Evolutionary conservation across 2,113 vertebrate species (phyloP), one percentile per base, ranked within the genome.

Genomic region (Aegithalos caudatus): DNA sequence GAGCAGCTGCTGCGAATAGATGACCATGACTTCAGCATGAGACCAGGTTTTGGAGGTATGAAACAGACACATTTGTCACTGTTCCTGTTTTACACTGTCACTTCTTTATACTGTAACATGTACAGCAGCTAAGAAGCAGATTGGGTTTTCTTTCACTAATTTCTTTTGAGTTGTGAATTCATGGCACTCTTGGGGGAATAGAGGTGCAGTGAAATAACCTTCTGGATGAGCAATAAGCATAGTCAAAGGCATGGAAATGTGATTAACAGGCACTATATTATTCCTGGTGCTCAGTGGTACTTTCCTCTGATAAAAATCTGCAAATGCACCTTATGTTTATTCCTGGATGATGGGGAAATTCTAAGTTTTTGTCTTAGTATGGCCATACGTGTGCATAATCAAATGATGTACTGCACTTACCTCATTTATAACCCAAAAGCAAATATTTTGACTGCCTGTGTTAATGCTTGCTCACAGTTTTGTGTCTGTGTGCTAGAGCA

Each of bases 1-100:
- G 99, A 99, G 92, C 99, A 99, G 92, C 98, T 99, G 79, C 98
- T 99, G 92, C 98, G 99, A 97, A 99, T 99, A 98, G 99, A 99
- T 0, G 99, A 99, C 96, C 99, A 99, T 2, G 99, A 99, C 70
- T 99, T 99, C 97, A 99, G 99, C 96, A 99, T 99, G 99, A 98
- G 99, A 64, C 99, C 99, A 17, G 99, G 99, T 7, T 99, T 99
- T 86, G 99, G 99, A 99, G 99, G 99, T 99, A 98, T 47, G 98
- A 42, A 87, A 45, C 0, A 0, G 45, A n/a, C 47, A 22, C 12
- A 16, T 47, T 73, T 78, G 31, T 50, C n/a, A 24, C 38, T 66
- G 37, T 12, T 79, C 10, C 25, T 72, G 21, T 57, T 94, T 51
- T 48, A 53, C 4, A 18, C 23, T 33, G 29, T 29, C 22, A 10